phyloP scores from a whole-genome alignment of 2,113 vertebrate species.

The Trogon melanurus region DNA sequence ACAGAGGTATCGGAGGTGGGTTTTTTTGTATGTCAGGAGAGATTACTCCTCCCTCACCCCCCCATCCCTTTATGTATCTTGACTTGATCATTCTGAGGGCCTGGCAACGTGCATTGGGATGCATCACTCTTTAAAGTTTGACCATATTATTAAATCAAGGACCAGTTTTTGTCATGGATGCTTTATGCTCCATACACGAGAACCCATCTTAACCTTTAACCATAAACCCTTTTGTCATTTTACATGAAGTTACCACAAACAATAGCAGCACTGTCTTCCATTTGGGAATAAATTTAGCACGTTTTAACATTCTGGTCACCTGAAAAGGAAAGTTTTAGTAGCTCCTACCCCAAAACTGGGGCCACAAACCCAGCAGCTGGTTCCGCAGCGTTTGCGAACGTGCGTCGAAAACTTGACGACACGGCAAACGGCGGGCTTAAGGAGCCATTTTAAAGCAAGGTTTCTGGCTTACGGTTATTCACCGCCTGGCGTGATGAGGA shows the following conservation, averaged over 20 bases:
- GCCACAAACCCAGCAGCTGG: background rate
- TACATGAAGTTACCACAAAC: background rate
- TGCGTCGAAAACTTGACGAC: background rate
- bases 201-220: background rate
- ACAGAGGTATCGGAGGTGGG: background rate
- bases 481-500: background rate
- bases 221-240: background rate
- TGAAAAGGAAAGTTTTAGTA: background rate
- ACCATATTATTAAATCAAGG: background rate
- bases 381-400: background rate
- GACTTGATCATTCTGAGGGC: background rate
- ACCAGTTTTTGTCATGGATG: background rate
- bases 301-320: background rate
- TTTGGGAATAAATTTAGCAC: background rate
- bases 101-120: background rate
- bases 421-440: background rate
- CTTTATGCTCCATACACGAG: background rate
- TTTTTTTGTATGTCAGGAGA: background rate
- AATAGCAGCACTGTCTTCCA: background rate
- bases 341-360: background rate
- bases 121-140: background rate
- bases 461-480: background rate
- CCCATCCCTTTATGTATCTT: background rate
- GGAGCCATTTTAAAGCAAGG: slow-evolving; percentile 47
- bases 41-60: background rate